Base-by-base conservation (phyloP, 2,888 invertebrate genomes). In the Stictocephala bisonia region DNA sequence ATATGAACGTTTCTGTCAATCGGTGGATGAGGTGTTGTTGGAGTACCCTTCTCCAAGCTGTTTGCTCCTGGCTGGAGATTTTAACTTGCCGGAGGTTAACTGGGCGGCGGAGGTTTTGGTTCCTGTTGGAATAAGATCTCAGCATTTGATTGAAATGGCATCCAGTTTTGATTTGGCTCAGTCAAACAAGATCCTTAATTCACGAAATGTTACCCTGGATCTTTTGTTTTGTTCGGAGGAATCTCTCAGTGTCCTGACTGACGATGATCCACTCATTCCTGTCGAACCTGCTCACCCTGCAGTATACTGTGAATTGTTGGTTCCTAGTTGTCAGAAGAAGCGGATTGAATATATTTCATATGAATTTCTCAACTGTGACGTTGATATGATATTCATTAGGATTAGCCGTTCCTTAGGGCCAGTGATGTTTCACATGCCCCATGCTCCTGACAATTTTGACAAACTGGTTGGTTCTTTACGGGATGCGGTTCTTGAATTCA, bases 271-370 rank as follows among this genome's bases (percentile, higher is more conserved):
- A 4, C 58, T 58, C 18, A 1, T 58, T 1, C 29, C 27, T 29
- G 58, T 31, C 9, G 58, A 58, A 15, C 58, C 58, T 31, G 58
- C 58, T 11, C 58, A 58, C 18, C 58, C 58, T 3, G 58, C 58
- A 31, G 2, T 58, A 18, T 31, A 3, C 15, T 58, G 58, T 20
- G 15, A 58, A 3, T n/a, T 29, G 2, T 20, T 3, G 1, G 18
- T 29, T 6, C n/a, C 29, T 31, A 15, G 58, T 18, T 6, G 29
- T n/a, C 31, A n/a, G n/a, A n/a, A 18, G n/a, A n/a, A n/a, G 22
- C 11, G 13, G 6, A 24, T 4, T 7, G 26, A 24, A 26, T 51
- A 51, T 13, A 51, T 27, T 24, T 51, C 24, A 24, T 24, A 51
- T 26, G 51, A 51, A n/a, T 51, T 51, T 13, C 24, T 51, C 2